Base-by-base conservation (phyloP, 2,888 invertebrate genomes). In the Raillietiella orientalis region DNA sequence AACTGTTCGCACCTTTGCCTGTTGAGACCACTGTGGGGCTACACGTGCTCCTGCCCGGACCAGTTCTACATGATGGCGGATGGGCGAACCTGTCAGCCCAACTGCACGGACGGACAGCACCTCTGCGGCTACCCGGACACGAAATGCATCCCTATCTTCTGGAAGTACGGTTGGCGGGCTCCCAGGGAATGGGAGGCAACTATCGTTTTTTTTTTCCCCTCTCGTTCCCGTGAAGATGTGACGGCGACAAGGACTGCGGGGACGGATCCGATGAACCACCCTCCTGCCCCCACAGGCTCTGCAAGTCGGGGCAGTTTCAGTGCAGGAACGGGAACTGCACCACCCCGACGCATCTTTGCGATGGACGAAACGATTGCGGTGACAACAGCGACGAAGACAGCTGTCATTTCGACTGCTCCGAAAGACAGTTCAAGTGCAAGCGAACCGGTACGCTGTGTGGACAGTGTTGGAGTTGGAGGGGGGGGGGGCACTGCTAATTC, bases 1-100 rank as follows among this genome's bases (percentile, higher is more conserved):
- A 82, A 79, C 3, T 96, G 93, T 41, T 77, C 82, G 0, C 90
- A 93, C 51, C 56, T 93, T 4, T 93, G 93, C 41, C 52, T 96
- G 14, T 64, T 96, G 22, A 62, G 77, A 1, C 77, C 84, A 10
- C 11, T 67, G 67, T 66, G 70, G 0, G 58, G 60, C 1, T 72
- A 58, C 43, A 66, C 62, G 32, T 96, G 96, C 42, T 67, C 67
- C 2, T 96, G 96, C 45, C 93, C 96, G 0, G 84, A 93, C 46
- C 77, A 84, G 40, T 96, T 75, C 49, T 63, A 66, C 35, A 46
- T 87, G 27, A 35, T 37, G 3, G 59, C 65, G 0, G 72, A 84
- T 41, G 60, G 60, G 36, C 71, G 66, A 41, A 82, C 74, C 2
- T 93, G 90, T 42, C 61, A 72, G 25, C 74, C 84, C 1, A 96